Evolutionary conservation across 30 jellyfish, hydroid and myxozoan species (phyloP).

Genomic region (Pseudorhiza aurosa): DNA sequence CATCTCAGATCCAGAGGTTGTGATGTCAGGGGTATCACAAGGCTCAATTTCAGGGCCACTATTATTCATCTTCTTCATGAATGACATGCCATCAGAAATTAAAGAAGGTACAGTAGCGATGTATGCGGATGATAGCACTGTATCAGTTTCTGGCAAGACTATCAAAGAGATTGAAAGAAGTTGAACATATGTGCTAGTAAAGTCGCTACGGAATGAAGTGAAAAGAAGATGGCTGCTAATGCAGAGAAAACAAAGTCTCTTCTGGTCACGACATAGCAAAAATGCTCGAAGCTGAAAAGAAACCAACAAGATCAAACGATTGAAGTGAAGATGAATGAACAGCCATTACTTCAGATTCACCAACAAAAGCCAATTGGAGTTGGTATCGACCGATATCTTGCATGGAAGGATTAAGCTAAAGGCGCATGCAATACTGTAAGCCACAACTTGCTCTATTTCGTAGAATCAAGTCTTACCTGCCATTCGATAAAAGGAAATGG

Average conservation of each 20-base stretch:
- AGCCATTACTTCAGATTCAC: slow-evolving; percentile 61
- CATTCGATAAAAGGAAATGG: slow-evolving; percentile 51
- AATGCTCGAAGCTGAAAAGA: slow-evolving; percentile 64
- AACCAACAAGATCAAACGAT: slow-evolving; percentile 55
- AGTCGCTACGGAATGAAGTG: slow-evolving; percentile 59
- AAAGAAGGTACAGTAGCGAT: slow-evolving; percentile 49
- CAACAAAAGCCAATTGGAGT: slow-evolving; percentile 39
- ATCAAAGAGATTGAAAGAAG: slow-evolving; percentile 47
- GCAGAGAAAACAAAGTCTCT: slow-evolving; percentile 30
- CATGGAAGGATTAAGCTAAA: slow-evolving; percentile 62
- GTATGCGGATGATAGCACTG: slow-evolving; percentile 68
- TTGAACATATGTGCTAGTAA: slow-evolving; percentile 47
- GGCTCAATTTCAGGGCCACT: slow-evolving; percentile 75
- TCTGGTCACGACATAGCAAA: slow-evolving; percentile 66
- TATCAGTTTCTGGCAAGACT: slow-evolving; percentile 43
- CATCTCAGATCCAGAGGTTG: slow-evolving; percentile 74
- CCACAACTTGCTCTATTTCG: slow-evolving; percentile 64
- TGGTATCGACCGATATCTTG: slow-evolving; percentile 55
- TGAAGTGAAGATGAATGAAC: slow-evolving; percentile 69
- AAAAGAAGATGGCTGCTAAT: slow-evolving; percentile 54
- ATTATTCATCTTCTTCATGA: slow-evolving; percentile 63
- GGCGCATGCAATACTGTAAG: slow-evolving; percentile 45
- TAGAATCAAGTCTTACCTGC: slow-evolving; percentile 66
- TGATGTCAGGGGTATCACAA: slow-evolving; percentile 72
- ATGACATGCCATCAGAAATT: slow-evolving; percentile 48